Evolutionary conservation across 2,113 vertebrate species (phyloP), one percentile per base, ranked within the genome.

Genomic region (Hepsetus odoe): DNA sequence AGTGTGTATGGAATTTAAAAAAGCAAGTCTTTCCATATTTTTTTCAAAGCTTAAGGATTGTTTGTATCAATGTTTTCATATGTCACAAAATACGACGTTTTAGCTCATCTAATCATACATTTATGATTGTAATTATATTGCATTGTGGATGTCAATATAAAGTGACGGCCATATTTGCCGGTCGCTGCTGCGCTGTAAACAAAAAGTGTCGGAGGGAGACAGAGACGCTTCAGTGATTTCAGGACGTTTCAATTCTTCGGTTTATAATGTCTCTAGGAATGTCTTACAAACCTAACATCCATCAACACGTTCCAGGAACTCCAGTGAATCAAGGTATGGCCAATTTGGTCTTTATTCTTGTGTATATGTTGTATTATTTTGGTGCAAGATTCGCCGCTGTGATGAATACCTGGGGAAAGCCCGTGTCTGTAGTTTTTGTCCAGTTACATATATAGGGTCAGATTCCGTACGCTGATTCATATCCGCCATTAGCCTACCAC

Each of bases 111-210:
- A 16, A 16, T 5, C 30, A 38, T 38, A 38, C 20, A 22, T 65
- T 22, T 65, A 33, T 10, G 35, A 72, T 75, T 78, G 77, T 87
- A 81, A 87, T 87, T 90, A 87, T 89, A 90, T 91, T 91, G 92
- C 93, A 86, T 85, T 85, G 93, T 93, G 94, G 92, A 93, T 90
- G 94, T 92, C 94, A 90, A 93, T 92, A 92, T 85, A 65, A 92
- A 93, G 89, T 91, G 94, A 95, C 95, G 95, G 95, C 96, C 95
- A 96, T 96, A 92, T 96, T 96, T 95, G 95, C 95, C 95, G 95
- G 94, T 22, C 89, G 94, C 93, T 90, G 93, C 92, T 82, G 80
- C 92, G 95, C 95, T 93, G 94, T 91, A 95, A 91, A 94, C 94
- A 94, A 94, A 96, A 96, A 95, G 95, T 96, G 92, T 91, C 90